Conservation (phyloP, 2,888 invertebrate genomes). For the Drosophila hamatofila region DNA sequence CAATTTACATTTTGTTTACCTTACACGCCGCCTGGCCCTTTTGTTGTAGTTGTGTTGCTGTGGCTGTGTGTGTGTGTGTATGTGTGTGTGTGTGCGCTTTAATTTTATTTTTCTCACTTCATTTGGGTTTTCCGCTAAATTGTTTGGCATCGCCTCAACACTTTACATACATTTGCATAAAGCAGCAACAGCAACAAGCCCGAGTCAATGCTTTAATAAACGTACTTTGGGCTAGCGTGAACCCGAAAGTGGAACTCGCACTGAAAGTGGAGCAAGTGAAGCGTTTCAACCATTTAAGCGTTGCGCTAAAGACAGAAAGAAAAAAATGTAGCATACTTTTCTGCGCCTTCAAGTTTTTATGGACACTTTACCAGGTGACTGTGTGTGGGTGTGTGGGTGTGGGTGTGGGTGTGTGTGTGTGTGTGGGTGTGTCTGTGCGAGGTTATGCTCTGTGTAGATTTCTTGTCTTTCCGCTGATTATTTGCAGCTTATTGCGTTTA, state of each 20-base stretch:
- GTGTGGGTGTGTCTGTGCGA: slow-evolving; percentile 1
- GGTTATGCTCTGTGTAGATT: slow-evolving; percentile 34
- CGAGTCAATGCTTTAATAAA: slow-evolving; percentile 50
- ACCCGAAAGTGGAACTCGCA: not conserved
- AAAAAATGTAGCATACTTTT: slow-evolving; percentile 50
- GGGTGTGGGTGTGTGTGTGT: not conserved
- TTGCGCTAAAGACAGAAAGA: not conserved
- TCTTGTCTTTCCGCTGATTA: slow-evolving; percentile 67
- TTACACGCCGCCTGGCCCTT: slow-evolving; percentile 20
- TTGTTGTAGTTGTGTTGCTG: not conserved
- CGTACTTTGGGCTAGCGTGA: slow-evolving; percentile 11
- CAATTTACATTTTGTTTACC: slow-evolving; percentile 73
- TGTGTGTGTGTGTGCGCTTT: slow-evolving; percentile 40
- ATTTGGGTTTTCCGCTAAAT: slow-evolving; percentile 60
- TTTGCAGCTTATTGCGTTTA: slow-evolving; percentile 77
- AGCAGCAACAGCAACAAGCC: slow-evolving; percentile 18
- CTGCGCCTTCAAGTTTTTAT: slow-evolving; percentile 46
- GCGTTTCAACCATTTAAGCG: slow-evolving; percentile 37
- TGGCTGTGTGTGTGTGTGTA: not conserved
- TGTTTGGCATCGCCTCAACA: slow-evolving; percentile 58
- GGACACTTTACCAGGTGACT: slow-evolving; percentile 52
- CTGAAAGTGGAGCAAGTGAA: slow-evolving; percentile 25
- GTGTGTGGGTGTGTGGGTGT: slow-evolving; percentile 3
- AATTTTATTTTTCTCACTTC: slow-evolving; percentile 77
- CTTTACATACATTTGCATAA: slow-evolving; percentile 73